Evolutionary conservation across 2,888 invertebrate species (phyloP).

Genomic region (Drosophila niveifrons): DNA sequence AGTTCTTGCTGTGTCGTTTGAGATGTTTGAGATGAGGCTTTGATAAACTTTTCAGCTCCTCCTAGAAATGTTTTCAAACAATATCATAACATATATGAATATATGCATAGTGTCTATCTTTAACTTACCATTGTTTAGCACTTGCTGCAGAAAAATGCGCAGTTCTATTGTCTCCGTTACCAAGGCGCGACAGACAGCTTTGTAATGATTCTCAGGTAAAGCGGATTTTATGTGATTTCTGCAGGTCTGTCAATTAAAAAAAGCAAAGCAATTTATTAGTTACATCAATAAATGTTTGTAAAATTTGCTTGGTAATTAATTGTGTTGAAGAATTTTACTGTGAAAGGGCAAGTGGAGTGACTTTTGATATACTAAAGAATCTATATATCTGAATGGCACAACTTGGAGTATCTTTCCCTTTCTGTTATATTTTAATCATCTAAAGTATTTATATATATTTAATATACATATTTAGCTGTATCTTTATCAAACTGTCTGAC

Average conservation of each 20-base stretch:
- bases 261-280: not conserved
- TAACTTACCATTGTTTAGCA: conserved; percentile 87
- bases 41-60: conserved; percentile 89
- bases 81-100: not conserved
- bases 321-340: too few relatives aligned
- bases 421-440: too few relatives aligned
- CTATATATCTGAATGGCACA: too few relatives aligned
- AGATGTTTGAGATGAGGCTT: conserved; percentile 81
- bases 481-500: not conserved
- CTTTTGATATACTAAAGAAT: too few relatives aligned
- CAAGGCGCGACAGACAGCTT: conserved; percentile 96
- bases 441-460: not conserved
- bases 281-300: not conserved
- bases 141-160: conserved; percentile 94
- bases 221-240: conserved; percentile 86
- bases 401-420: too few relatives aligned
- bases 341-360: too few relatives aligned
- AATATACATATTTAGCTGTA: not conserved
- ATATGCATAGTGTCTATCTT: too few relatives aligned
- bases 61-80: conserved; percentile 5
- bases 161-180: conserved; percentile 96
- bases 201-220: conserved; percentile 88
- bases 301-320: too few relatives aligned
- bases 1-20: conserved; percentile 89
- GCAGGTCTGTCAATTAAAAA: conserved; percentile 85